These are phyloP conservation scores for Cryptoprocta ferox DNA, from an alignment of 2,797 vertebrate species.

Conservation along the genomic window DNA sequence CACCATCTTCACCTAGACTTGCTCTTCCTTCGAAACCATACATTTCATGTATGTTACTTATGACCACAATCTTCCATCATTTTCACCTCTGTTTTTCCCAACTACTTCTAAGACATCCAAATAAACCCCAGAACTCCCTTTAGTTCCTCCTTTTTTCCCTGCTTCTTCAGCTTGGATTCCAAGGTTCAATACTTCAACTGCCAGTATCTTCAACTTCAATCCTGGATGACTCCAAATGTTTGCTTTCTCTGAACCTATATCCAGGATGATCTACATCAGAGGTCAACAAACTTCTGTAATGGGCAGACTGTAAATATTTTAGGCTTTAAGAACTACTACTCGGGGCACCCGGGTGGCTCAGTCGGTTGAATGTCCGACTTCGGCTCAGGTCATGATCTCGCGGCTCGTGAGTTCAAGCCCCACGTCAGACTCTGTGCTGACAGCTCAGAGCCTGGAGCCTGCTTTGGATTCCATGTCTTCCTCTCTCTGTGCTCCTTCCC, in stretches of 20 bases:
- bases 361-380: too few relatives aligned
- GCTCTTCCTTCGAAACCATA: not conserved
- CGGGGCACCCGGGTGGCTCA: not conserved
- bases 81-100: not conserved
- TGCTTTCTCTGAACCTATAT: not conserved
- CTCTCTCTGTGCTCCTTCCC: too few relatives aligned
- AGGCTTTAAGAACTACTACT: not conserved
- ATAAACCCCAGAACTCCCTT: not conserved
- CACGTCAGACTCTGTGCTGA: too few relatives aligned
- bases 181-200: not conserved
- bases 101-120: not conserved
- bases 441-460: too few relatives aligned
- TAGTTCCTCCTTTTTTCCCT: not conserved
- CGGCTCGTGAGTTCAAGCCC: too few relatives aligned
- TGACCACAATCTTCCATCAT: not conserved
- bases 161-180: constrained; percentile 2
- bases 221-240: not conserved
- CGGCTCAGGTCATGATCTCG: too few relatives aligned
- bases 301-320: not conserved
- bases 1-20: not conserved
- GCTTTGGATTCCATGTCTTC: too few relatives aligned
- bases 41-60: not conserved
- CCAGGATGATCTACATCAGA: not conserved
- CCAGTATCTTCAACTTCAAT: not conserved
- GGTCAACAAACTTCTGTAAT: not conserved